Evolutionary conservation across 2,797 vertebrate genomes (phyloP).

Genomic region (Anguilla obscura): DNA sequence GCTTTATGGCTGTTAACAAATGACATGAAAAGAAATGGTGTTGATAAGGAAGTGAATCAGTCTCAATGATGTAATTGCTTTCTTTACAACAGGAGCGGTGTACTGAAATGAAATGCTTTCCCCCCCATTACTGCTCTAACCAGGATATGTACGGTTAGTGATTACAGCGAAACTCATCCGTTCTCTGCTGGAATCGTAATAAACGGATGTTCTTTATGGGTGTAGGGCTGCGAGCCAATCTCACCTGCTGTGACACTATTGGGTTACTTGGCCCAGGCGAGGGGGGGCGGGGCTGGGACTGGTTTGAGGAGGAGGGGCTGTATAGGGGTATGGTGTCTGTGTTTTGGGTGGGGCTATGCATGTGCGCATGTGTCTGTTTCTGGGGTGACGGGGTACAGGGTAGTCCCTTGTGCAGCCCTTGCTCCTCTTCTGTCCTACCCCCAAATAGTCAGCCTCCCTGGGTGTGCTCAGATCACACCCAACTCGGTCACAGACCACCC

Average conservation of each 20-base stretch:
- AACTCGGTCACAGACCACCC: background rate
- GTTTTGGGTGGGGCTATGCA: conserved; percentile 5
- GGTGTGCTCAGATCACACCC: conserved; percentile 5
- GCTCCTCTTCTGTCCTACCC: background rate
- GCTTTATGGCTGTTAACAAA: background rate
- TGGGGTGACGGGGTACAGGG: background rate
- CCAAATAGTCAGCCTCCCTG: background rate
- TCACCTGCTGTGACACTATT: background rate
- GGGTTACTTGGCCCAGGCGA: background rate
- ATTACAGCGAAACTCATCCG: background rate
- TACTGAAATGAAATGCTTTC: conserved; percentile 13
- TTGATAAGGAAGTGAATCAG: background rate
- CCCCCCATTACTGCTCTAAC: background rate
- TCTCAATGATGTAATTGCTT: conserved; percentile 1
- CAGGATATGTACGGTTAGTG: background rate
- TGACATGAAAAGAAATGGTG: background rate
- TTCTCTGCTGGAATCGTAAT: background rate
- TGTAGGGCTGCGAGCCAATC: background rate
- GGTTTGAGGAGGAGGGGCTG: conserved; percentile 16
- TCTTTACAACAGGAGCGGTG: background rate
- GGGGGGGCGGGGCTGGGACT: too few species aligned
- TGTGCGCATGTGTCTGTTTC: conserved; percentile 13
- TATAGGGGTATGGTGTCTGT: background rate
- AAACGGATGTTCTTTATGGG: conserved; percentile 3
- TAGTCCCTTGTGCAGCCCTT: background rate